These are phyloP conservation scores for Gadus macrocephalus DNA, from an alignment of 2,113 vertebrate species.

Conservation along the genomic window DNA sequence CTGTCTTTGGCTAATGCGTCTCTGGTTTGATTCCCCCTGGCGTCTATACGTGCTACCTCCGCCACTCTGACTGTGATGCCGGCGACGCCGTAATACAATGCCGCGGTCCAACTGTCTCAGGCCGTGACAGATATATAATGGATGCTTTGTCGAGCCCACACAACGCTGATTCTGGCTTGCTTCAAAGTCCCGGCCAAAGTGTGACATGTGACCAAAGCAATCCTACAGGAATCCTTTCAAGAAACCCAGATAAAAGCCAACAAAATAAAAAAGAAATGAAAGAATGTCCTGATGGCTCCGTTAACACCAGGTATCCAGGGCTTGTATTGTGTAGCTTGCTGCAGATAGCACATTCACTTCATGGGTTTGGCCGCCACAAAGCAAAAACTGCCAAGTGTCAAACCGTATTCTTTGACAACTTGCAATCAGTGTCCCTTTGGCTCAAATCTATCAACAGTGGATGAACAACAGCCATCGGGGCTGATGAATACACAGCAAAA, in stretches of 20 bases:
- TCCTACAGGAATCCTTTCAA: conserved; percentile 34
- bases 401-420: conserved; percentile 44
- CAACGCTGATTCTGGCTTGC: conserved; percentile 25
- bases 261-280: conserved; percentile 26
- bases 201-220: conserved; percentile 48
- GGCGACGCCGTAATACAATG: conserved; percentile 10
- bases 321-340: conserved; percentile 41
- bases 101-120: conserved; percentile 13
- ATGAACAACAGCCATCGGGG: too few species aligned
- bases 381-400: conserved; percentile 19
- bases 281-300: conserved; percentile 54
- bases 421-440: conserved; percentile 46
- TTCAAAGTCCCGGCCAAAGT: conserved; percentile 10
- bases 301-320: conserved; percentile 54
- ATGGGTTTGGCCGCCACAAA: conserved; percentile 46
- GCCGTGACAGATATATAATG: conserved; percentile 35
- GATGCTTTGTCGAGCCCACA: conserved; percentile 21
- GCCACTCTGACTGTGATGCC: neutral
- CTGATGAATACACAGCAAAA: too few species aligned
- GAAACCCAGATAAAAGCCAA: conserved; percentile 47
- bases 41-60: neutral
- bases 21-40: neutral
- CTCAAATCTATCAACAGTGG: conserved; percentile 34
- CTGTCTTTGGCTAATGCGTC: neutral
- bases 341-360: conserved; percentile 31